Conservation (phyloP, 2,888 invertebrate species). For the Chymomyza procnemis region DNA sequence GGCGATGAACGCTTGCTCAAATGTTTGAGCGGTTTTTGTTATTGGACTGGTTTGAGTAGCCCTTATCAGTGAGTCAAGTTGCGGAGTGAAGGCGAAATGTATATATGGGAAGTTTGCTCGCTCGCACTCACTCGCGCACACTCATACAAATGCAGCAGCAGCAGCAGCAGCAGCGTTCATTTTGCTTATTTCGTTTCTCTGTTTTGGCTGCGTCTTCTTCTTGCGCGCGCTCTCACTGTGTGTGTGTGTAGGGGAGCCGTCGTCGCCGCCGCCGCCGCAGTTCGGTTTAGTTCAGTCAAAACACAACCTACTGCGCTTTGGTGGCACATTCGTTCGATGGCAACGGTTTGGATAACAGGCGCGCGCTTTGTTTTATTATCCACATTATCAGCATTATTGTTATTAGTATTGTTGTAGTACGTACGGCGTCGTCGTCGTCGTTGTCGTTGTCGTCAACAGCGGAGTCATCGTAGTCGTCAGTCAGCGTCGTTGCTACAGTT, state of each 20-base stretch:
- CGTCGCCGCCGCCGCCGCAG: conserved; percentile 37
- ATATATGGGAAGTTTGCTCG: no score
- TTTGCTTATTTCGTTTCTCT: conserved; percentile 51
- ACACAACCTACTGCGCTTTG: conserved; percentile 78
- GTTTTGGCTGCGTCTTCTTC: conserved; percentile 59
- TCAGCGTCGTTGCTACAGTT: background rate
- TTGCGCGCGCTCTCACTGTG: background rate
- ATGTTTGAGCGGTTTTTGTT: background rate
- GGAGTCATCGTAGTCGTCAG: no score
- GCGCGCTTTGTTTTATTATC: conserved; percentile 79
- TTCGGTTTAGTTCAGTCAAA: conserved; percentile 75
- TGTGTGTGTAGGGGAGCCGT: background rate
- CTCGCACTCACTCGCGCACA: background rate
- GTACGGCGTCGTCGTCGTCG: no score
- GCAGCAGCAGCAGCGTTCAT: conserved; percentile 13
- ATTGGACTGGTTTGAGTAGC: background rate
- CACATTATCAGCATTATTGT: conserved; percentile 77
- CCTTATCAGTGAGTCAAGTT: background rate
- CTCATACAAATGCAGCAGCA: background rate
- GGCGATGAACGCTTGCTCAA: conserved; percentile 21
- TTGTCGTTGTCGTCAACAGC: conserved; percentile 19
- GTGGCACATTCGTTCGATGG: conserved; percentile 79
- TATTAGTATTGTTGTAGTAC: conserved; percentile 63
- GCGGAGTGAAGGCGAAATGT: background rate
- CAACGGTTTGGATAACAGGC: conserved; percentile 79